A percentile compares a stretch with the other conserved stretches of the same genome.
phyloP scores from a whole-genome alignment of 2,888 invertebrate genomes.

The Drosophila cognata region DNA sequence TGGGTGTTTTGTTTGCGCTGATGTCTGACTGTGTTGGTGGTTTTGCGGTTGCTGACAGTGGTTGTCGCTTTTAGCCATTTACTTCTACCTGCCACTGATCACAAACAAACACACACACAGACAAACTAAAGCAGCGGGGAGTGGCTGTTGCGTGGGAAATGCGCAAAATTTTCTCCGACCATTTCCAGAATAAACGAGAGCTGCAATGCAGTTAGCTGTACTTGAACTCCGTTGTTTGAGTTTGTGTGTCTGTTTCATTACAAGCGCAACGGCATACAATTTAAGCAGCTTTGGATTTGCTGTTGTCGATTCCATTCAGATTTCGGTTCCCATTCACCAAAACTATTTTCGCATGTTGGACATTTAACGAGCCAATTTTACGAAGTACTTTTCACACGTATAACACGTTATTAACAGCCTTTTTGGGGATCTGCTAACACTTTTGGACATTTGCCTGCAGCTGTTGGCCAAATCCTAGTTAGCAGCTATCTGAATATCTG shows the following conservation, averaged over 20 bases:
- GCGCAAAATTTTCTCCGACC: conserved; percentile 42
- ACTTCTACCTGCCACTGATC: conserved; percentile 45
- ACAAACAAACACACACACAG: conserved; percentile 21
- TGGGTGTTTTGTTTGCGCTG: conserved; percentile 38
- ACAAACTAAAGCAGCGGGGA: conserved; percentile 61
- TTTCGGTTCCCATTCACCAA: conserved; percentile 2
- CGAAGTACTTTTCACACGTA: conserved; percentile 33
- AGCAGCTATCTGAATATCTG: conserved; percentile 2
- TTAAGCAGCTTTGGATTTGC: conserved; percentile 73
- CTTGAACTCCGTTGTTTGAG: conserved; percentile 17
- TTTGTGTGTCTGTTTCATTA: conserved; percentile 62
- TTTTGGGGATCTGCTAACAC: conserved; percentile 25
- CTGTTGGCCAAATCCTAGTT: conserved; percentile 1
- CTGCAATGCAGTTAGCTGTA: background rate
- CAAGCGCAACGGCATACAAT: conserved; percentile 72
- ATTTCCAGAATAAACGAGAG: conserved; percentile 11
- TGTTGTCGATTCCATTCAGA: conserved; percentile 27
- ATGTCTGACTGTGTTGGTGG: conserved; percentile 67
- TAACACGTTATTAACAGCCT: conserved; percentile 40
- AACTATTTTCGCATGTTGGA: conserved; percentile 13
- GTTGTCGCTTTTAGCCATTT: conserved; percentile 62
- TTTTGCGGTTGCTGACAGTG: conserved; percentile 62
- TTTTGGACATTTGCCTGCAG: conserved; percentile 57
- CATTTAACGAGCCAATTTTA: conserved; percentile 16
- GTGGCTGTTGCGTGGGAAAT: conserved; percentile 61